These are phyloP conservation scores for Melangyna quadrimaculata DNA, from an alignment of 2,888 invertebrate species.

Conservation along the genomic window DNA sequence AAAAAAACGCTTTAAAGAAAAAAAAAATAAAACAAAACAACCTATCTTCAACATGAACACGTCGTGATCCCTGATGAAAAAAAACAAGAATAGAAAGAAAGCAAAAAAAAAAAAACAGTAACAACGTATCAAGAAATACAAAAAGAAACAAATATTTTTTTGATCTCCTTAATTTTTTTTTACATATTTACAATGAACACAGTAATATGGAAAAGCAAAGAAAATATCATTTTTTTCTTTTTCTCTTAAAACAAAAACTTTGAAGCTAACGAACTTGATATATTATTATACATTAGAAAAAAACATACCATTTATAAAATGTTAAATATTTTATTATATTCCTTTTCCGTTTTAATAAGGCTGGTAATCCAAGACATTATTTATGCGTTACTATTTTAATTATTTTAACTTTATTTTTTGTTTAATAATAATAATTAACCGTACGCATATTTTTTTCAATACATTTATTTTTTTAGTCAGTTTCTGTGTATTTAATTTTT, in stretches of 20 bases:
- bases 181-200: conserved; percentile 73
- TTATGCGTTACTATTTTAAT: conserved; percentile 73
- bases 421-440: conserved; percentile 56
- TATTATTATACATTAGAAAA: conserved; percentile 61
- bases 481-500: conserved; percentile 70
- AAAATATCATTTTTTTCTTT: conserved; percentile 72
- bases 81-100: conserved; percentile 47
- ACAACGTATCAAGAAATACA: conserved; percentile 70
- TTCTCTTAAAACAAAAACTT: conserved; percentile 58
- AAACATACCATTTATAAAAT: conserved; percentile 70
- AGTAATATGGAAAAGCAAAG: conserved; percentile 66
- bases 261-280: conserved; percentile 51
- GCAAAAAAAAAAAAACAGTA: conserved; percentile 57
- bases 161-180: conserved; percentile 74
- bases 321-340: conserved; percentile 70
- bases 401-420: conserved; percentile 50
- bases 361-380: conserved; percentile 82
- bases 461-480: conserved; percentile 68
- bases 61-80: conserved; percentile 61
- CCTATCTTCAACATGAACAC: conserved; percentile 48
- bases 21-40: conserved; percentile 52
- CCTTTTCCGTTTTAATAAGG: conserved; percentile 77
- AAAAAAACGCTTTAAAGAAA: conserved; percentile 68
- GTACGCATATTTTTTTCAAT: conserved; percentile 66
- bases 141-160: conserved; percentile 73